A percentile compares a stretch with the other conserved stretches of the same genome.
Conservation (phyloP, 2,888 invertebrate species). For the Ametastegia equiseti region DNA sequence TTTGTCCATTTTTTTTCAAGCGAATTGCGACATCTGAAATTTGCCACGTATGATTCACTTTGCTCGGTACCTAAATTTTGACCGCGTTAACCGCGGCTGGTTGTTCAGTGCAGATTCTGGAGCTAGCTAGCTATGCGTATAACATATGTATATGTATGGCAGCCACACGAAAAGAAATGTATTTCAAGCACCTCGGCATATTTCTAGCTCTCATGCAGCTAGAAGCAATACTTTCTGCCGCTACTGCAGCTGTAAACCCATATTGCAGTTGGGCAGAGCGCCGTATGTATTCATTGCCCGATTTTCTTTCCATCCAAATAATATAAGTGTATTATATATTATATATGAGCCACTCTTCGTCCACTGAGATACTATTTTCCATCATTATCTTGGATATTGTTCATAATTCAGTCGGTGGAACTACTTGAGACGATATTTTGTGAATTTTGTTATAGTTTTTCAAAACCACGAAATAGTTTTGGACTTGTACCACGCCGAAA, state of each 20-base stretch:
- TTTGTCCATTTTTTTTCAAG: too few species aligned
- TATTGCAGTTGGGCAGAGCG: background rate
- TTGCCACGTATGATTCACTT: background rate
- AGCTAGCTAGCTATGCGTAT: slow-evolving; percentile 4
- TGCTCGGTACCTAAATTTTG: slow-evolving; percentile 3
- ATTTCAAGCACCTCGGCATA: slow-evolving; percentile 30
- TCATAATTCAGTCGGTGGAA: too few species aligned
- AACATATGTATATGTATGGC: background rate
- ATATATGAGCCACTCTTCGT: too few species aligned
- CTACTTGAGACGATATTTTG: too few species aligned
- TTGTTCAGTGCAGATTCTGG: background rate
- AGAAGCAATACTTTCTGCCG: background rate
- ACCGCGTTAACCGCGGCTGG: background rate
- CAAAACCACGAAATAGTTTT: too few species aligned
- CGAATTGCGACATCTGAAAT: background rate
- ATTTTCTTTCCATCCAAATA: too few species aligned
- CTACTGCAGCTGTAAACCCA: slow-evolving; percentile 12
- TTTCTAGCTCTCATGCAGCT: slow-evolving; percentile 27
- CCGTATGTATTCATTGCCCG: too few species aligned
- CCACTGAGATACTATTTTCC: too few species aligned
- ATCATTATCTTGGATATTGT: too few species aligned
- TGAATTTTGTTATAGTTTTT: too few species aligned
- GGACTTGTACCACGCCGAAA: too few species aligned
- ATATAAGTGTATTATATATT: too few species aligned
- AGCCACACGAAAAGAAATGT: slow-evolving; percentile 29